These are phyloP conservation scores for Carcinoscorpius rotundicauda DNA, from an alignment of 1,140 invertebrate species.

Conservation along the genomic window DNA sequence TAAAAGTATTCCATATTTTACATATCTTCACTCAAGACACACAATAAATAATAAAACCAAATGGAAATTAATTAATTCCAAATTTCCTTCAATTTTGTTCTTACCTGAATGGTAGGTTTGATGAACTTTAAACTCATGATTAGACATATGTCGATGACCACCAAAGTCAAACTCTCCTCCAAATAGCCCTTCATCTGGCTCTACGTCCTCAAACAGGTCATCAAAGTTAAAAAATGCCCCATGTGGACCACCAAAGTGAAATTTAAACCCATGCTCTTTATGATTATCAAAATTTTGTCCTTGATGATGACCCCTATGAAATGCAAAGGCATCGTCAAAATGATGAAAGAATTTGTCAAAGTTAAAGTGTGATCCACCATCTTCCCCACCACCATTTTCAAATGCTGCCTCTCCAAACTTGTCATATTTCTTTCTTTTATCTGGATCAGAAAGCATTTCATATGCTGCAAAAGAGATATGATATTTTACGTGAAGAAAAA, in stretches of 20 bases:
- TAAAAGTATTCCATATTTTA: too few relatives aligned
- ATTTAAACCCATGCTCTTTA: conserved; percentile 2
- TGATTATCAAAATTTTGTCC: conserved; percentile 14
- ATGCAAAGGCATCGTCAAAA: conserved; percentile 25
- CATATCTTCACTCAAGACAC: too few relatives aligned
- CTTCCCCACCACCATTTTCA: conserved; percentile 8
- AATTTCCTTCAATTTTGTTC: too few relatives aligned
- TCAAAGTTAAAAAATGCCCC: conserved; percentile 22
- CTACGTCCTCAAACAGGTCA: conserved; percentile 23
- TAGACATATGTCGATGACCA: too few relatives aligned
- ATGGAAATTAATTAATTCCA: too few relatives aligned
- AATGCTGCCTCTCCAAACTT: conserved; percentile 24
- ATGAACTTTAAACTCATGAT: too few relatives aligned
- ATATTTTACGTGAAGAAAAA: too few relatives aligned
- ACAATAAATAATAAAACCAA: too few relatives aligned
- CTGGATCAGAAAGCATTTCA: conserved; percentile 32
- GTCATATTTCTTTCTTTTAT: conserved; percentile 33
- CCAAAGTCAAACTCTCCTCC: neutral
- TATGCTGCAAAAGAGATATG: conserved; percentile 25
- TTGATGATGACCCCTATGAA: conserved; percentile 13
- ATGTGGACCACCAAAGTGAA: conserved; percentile 9
- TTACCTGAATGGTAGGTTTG: too few relatives aligned
- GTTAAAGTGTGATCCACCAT: conserved; percentile 24
- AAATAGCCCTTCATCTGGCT: conserved; percentile 13
- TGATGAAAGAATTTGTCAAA: conserved; percentile 31